phyloP scores from a whole-genome alignment of 2,888 invertebrate species.

The Pemphredon lugubris region DNA sequence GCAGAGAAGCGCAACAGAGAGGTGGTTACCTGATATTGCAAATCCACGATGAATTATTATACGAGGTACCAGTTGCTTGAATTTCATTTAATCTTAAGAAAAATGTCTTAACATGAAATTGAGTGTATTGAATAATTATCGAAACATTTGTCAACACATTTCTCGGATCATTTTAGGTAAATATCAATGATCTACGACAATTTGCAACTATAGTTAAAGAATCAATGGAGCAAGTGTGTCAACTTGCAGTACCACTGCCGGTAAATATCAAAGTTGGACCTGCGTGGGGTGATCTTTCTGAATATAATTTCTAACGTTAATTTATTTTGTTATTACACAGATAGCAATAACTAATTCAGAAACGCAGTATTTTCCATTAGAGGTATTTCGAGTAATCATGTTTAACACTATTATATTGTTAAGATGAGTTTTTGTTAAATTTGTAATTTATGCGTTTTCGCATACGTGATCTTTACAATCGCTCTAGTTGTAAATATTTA shows the following conservation, averaged over 20 bases:
- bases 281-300: constrained; percentile 88
- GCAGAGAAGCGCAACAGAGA: constrained; percentile 62
- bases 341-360: constrained; percentile 3
- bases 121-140: too few relatives aligned
- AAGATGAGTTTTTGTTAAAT: constrained; percentile 14
- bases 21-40: constrained; percentile 90
- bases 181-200: constrained; percentile 82
- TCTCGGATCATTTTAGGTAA: constrained; percentile 82
- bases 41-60: constrained; percentile 97
- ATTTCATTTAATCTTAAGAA: too few relatives aligned
- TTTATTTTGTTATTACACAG: background rate
- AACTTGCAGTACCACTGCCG: constrained; percentile 90
- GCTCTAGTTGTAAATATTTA: constrained; percentile 35
- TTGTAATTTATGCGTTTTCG: constrained; percentile 27
- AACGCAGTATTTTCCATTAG: constrained; percentile 12
- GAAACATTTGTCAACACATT: background rate
- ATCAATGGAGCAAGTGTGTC: constrained; percentile 90
- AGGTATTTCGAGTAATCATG: constrained; percentile 21
- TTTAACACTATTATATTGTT: constrained; percentile 22
- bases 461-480: constrained; percentile 7
- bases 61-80: constrained; percentile 86
- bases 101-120: background rate
- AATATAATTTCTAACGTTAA: constrained; percentile 68
- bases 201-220: constrained; percentile 86
- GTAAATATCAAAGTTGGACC: constrained; percentile 92